phyloP scores from a whole-genome alignment of 1,140 invertebrate genomes.

The Apis cerana region DNA sequence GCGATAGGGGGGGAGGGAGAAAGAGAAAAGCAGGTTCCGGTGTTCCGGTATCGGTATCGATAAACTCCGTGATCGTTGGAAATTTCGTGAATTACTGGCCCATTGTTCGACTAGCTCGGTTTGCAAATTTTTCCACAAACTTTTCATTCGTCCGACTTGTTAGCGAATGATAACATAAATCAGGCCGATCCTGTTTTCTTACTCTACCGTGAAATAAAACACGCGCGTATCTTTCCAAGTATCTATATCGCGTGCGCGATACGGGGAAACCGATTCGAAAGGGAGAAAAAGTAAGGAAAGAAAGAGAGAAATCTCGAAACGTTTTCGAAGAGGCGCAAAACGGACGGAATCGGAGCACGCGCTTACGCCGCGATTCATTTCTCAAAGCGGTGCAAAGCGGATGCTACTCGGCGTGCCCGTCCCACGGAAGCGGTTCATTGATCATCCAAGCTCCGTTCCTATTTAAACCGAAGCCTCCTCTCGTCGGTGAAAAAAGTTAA shows the following conservation, averaged over 20 bases:
- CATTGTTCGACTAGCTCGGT: background rate
- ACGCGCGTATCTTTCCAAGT: background rate
- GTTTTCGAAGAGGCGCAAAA: conserved; percentile 28
- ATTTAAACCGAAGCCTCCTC: conserved; percentile 23
- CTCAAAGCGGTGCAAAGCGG: conserved; percentile 40
- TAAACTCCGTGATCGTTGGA: background rate
- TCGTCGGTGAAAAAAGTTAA: conserved; percentile 16
- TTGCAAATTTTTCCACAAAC: background rate
- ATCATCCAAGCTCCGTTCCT: conserved; percentile 27
- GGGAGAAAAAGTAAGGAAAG: no score
- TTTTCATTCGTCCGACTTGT: background rate
- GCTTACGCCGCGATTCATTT: conserved; percentile 40
- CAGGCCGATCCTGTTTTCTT: background rate
- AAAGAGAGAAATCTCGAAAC: background rate
- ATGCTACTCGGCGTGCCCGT: conserved; percentile 47
- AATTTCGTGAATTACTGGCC: conserved; percentile 11
- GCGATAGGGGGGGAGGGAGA: background rate
- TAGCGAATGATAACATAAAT: conserved; percentile 1
- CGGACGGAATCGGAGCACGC: conserved; percentile 34
- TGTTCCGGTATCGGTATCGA: conserved; percentile 39
- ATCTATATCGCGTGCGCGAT: background rate
- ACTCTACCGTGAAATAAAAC: background rate
- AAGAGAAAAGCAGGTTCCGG: background rate
- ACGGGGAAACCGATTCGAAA: background rate
- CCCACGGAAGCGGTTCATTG: conserved; percentile 50